A percentile compares a stretch with the other conserved stretches of the same genome.
Evolutionary conservation across 2,797 vertebrate species (phyloP).

Genomic region (Dendrocincla tyrannina): DNA sequence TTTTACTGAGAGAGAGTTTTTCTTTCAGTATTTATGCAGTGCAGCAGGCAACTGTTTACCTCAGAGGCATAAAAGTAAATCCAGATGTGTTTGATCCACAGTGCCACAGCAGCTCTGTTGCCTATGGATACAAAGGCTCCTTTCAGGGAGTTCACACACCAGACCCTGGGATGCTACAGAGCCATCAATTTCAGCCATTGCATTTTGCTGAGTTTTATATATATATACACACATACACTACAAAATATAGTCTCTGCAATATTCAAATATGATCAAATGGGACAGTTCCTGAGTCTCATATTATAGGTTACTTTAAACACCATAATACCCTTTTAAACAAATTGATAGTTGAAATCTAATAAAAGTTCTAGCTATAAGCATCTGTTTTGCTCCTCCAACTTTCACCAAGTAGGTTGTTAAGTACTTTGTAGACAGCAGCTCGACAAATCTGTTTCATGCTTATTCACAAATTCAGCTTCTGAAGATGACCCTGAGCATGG

Average conservation of each 20-base stretch:
- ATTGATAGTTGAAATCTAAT: not conserved
- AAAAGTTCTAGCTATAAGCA: not conserved
- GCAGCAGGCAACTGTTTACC: constrained; percentile 69
- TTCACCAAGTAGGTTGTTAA: not conserved
- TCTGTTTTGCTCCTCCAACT: not conserved
- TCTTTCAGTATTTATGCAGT: constrained; percentile 67
- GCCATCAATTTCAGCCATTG: constrained; percentile 1
- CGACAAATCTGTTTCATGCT: constrained; percentile 19
- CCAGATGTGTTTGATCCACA: constrained; percentile 42
- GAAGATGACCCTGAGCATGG: not conserved
- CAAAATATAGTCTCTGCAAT: not conserved
- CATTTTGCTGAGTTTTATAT: not conserved
- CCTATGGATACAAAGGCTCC: constrained; percentile 71
- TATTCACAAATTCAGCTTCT: constrained; percentile 15
- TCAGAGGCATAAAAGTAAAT: constrained; percentile 62
- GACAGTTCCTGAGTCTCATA: not conserved
- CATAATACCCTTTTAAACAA: not conserved
- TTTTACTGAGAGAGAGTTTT: constrained; percentile 52
- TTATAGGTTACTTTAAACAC: not conserved
- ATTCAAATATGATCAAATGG: not conserved
- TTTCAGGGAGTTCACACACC: constrained; percentile 7
- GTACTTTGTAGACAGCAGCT: not conserved
- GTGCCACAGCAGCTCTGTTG: constrained; percentile 52
- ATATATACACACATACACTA: too few relatives aligned
- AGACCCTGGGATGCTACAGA: not conserved